Base-by-base conservation (phyloP, 2,888 invertebrate species). In the Nemurella pictetii region DNA sequence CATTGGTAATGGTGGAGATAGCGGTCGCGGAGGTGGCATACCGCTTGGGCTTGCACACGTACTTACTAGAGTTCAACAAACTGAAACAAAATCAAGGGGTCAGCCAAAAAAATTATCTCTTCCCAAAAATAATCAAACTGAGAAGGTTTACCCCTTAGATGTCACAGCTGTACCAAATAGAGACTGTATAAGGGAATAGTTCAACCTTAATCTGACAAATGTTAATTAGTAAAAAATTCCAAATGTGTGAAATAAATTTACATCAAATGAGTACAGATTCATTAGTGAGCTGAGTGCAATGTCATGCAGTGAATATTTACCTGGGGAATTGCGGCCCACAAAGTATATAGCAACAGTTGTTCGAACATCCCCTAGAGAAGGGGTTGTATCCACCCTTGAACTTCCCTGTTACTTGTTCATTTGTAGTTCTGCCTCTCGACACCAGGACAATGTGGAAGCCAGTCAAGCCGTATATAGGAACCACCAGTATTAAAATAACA, bases 331-430 rank as follows among this genome's bases (percentile, higher is more conserved):
- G 98, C 85, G 99, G 98, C 87, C 98, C 98, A 91, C 98, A 99
- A 89, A 99, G 95, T 87, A 97, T 95, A 90, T 97, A 96, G 90
- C 96, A 96, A 91, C 98, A 98, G 91, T 99, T 99, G 89, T 95
- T 94, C 94, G 96, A 96, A 91, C 98, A 99, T 35, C 99, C 99
- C 89, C 95, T 93, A 3, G 98, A 98, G 92, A 99, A 99, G 84
- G 99, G 99, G 93, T 99, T 99, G 91, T 97, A 98, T 73, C 98
- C 99, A 84, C 98, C 98, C 89, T 98, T 97, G 92, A 99, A 99
- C 92, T 99, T 99, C 85, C 99, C 99, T 25, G 99, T 99, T 86
- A 99, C 99, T 93, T 99, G 99, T 92, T 99, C 99, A 92, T 99
- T 99, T 87, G 99, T 99, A 85, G 99, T 99, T 87, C 99, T 94